A percentile compares a stretch with the other conserved stretches of the same genome.
Conservation (phyloP, 1,140 invertebrate genomes). For the Drosophila burlai region DNA sequence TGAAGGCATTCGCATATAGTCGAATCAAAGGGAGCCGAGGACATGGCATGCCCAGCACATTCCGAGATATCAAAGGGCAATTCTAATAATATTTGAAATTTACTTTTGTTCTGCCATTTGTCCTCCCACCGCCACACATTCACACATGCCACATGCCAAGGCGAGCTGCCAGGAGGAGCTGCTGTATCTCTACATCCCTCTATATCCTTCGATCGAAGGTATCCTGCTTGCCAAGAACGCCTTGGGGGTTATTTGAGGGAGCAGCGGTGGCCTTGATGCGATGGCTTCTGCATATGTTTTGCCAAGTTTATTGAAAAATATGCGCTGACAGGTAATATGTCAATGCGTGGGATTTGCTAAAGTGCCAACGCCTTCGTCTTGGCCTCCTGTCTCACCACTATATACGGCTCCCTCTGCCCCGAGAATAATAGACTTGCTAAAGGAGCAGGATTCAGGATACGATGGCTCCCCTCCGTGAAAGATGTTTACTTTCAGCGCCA, state of each 20-base stretch:
- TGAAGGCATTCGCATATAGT: conserved; percentile 44
- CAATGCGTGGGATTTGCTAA: conserved; percentile 80
- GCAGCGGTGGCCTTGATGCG: conserved; percentile 9
- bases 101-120: conserved; percentile 47
- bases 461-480: conserved; percentile 11
- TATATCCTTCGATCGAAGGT: conserved; percentile 7
- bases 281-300: conserved; percentile 70
- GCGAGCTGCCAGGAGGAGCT: conserved; percentile 5
- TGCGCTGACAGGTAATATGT: conserved; percentile 84
- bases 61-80: conserved; percentile 56
- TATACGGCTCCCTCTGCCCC: not conserved
- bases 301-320: conserved; percentile 84
- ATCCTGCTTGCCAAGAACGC: conserved; percentile 43
- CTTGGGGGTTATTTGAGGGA: conserved; percentile 7
- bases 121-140: conserved; percentile 15
- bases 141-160: conserved; percentile 43
- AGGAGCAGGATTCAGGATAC: conserved; percentile 31
- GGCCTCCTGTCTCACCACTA: conserved; percentile 9
- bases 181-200: not conserved
- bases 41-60: conserved; percentile 40
- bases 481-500: conserved; percentile 49
- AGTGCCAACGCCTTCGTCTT: conserved; percentile 57
- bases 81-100: conserved; percentile 63
- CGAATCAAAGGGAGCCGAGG: conserved; percentile 31
- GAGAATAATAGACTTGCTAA: conserved; percentile 60